Evolutionary conservation across 1,140 invertebrate genomes (phyloP), one percentile per base, ranked within the genome.

Genomic region (Paraescarpia echinospica): DNA sequence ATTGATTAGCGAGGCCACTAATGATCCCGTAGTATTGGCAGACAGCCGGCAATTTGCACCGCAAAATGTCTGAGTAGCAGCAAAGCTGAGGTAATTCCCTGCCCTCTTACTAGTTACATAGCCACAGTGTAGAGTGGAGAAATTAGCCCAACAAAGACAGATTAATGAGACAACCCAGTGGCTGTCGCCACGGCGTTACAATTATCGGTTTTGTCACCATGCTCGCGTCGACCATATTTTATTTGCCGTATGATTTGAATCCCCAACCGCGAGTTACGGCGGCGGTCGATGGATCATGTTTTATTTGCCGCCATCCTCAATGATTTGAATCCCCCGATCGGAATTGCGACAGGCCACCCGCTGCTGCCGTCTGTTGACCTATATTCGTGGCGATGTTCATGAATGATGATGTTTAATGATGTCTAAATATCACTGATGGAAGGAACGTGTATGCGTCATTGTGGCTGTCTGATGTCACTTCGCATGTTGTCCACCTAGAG

Each of bases 401-500:
- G 59, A 18, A 77, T 77, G 59, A 77, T 77, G 59, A 77, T 77
- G 59, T 77, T 77, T 77, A 77, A 77, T 77, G 59, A 77, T 77
- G 59, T 77, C 14, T 77, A 77, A 77, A 77, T 77, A 77, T 77
- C 59, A 77, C 12, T 27, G 22, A 77, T 77, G 59, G 59, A 77
- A 77, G 4, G 27, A 4, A 77, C 22, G 0, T 4, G 59, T 77
- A 18, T 77, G 59, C 59, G 59, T 77, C 59, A 77, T 77, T 77
- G 18, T 2, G 22, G 22, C 27, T 18, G 59, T 27, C 22, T 18
- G 9, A 4, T 77, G 59, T 77, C 59, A 77, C 8, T 77, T 77
- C 59, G 59, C 12, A 77, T 77, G 27, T 31, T 18, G 59, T 77
- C 59, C 59, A 6, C 14, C 8, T 27, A 77, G 59, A 77, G 12